Percentiles rank a stretch among this genome's conserved stretches.
Evolutionary conservation across 2,113 vertebrate genomes (phyloP).

Genomic region (Aphyosemion australe): DNA sequence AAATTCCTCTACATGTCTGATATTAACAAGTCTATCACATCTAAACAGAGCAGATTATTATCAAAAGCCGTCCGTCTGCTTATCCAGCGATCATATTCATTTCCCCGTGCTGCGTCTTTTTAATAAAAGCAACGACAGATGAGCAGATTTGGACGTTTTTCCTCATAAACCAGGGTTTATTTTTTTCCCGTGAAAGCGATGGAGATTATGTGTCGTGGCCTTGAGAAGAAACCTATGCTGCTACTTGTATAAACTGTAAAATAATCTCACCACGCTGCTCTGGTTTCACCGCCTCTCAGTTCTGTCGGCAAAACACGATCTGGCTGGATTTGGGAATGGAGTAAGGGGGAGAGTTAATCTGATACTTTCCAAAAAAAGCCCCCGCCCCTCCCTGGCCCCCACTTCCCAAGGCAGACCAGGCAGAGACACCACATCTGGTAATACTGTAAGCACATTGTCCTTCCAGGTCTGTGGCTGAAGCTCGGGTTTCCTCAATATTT

Average conservation of each 20-base stretch:
- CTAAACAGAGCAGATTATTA: constrained; percentile 1
- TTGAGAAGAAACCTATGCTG: constrained; percentile 93
- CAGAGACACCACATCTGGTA: constrained; percentile 98
- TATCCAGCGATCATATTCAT: background rate
- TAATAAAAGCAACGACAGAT: constrained; percentile 36
- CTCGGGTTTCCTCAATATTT: constrained; percentile 94
- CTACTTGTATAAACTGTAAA: constrained; percentile 97
- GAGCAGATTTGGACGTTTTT: constrained; percentile 76
- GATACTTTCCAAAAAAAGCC: constrained; percentile 89
- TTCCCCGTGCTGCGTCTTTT: background rate
- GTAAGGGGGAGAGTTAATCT: constrained; percentile 86
- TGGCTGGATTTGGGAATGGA: constrained; percentile 94
- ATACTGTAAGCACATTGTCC: constrained; percentile 97
- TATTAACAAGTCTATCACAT: background rate
- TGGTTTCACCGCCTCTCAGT: constrained; percentile 85
- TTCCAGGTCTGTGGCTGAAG: constrained; percentile 84
- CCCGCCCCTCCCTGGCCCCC: constrained; percentile 63
- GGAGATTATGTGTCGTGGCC: constrained; percentile 91
- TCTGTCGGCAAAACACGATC: constrained; percentile 92
- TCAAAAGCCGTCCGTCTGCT: background rate
- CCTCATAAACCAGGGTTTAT: constrained; percentile 78
- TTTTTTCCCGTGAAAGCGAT: constrained; percentile 76
- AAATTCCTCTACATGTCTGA: too few species aligned
- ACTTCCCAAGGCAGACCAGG: constrained; percentile 86
- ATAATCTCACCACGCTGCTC: constrained; percentile 85